Evolutionary conservation across 2,113 vertebrate species (phyloP).

Genomic region (Lates calcarifer): DNA sequence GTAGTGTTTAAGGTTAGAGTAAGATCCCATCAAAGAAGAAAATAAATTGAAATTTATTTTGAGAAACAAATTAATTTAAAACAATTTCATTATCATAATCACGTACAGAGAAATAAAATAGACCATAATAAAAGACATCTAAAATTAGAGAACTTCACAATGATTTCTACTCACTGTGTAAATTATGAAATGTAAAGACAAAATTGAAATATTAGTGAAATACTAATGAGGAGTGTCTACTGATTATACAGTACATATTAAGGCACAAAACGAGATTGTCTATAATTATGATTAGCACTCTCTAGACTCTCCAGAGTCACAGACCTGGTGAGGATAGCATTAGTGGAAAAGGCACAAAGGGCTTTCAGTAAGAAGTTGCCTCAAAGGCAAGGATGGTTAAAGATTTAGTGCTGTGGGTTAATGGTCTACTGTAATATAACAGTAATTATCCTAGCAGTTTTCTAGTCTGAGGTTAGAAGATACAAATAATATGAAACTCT

Average conservation of each 20-base stretch:
- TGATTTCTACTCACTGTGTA: constrained; percentile 48
- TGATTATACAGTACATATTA: constrained; percentile 20
- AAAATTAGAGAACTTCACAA: not conserved
- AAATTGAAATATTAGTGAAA: constrained; percentile 21
- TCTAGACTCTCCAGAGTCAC: constrained; percentile 15
- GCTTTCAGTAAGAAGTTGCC: constrained; percentile 35
- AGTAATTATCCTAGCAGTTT: constrained; percentile 44
- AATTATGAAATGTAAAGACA: constrained; percentile 47
- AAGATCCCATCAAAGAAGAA: constrained; percentile 28
- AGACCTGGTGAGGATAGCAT: constrained; percentile 21
- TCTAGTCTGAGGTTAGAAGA: constrained; percentile 26
- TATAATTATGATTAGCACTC: constrained; percentile 14
- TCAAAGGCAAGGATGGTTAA: constrained; percentile 16
- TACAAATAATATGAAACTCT: constrained; percentile 27
- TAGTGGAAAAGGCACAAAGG: constrained; percentile 44
- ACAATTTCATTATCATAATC: constrained; percentile 1
- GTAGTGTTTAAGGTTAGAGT: constrained; percentile 5
- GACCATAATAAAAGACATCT: constrained; percentile 13
- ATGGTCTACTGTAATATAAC: constrained; percentile 51
- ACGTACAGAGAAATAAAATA: constrained; percentile 30
- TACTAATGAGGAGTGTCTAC: constrained; percentile 8
- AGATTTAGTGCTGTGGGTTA: constrained; percentile 50
- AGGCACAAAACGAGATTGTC: constrained; percentile 19
- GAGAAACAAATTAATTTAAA: constrained; percentile 20
- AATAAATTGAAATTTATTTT: constrained; percentile 16